A percentile compares a stretch with the other conserved stretches of the same genome.
Conservation (phyloP, 2,113 vertebrate genomes). For the Fulica atra region DNA sequence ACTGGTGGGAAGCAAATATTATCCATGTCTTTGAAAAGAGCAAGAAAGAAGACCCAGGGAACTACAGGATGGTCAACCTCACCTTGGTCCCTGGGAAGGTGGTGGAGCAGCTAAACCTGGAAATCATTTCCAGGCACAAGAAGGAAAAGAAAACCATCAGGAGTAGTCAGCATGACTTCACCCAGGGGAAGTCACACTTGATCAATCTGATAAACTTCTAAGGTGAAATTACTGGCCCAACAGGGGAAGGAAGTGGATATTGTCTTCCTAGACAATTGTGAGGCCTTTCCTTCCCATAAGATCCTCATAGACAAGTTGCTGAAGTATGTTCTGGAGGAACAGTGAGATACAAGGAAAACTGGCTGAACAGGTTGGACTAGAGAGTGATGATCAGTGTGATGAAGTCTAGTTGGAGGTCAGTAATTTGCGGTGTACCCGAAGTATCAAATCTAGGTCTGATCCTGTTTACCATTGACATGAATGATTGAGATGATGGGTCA, state of each 20-base stretch:
- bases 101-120: background rate
- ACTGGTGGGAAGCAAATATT: background rate
- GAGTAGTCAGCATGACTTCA: background rate
- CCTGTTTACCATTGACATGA: background rate
- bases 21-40: background rate
- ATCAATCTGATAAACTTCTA: background rate
- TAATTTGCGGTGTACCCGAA: accelerated
- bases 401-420: background rate
- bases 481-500: background rate
- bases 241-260: background rate
- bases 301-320: background rate
- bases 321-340: background rate
- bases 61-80: background rate
- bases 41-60: background rate
- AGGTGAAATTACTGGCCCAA: background rate
- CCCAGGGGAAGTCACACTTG: background rate
- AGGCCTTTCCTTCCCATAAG: background rate
- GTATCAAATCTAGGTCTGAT: background rate
- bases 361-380: background rate
- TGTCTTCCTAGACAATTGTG: background rate
- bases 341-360: background rate
- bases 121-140: background rate
- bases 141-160: background rate
- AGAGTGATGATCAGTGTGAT: background rate
- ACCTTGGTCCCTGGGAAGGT: background rate